Percentiles rank a stretch among this genome's conserved stretches.
phyloP scores from a whole-genome alignment of 1,140 invertebrate species.

The Drosophila sechellia region DNA sequence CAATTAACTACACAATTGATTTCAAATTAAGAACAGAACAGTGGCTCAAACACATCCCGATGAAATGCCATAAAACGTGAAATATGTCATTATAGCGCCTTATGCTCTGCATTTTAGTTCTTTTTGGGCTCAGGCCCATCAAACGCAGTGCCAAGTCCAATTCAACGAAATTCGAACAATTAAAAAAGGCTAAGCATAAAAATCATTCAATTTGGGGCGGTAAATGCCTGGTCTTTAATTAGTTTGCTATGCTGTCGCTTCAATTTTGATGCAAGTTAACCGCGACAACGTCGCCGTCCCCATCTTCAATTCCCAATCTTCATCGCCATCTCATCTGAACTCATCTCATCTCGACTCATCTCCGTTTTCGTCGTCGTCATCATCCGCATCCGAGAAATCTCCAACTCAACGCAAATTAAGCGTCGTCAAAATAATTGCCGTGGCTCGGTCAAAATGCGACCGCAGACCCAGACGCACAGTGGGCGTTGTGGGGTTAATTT shows the following conservation, averaged over 20 bases:
- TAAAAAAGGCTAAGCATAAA: slow-evolving; percentile 82
- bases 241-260: slow-evolving; percentile 77
- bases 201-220: slow-evolving; percentile 69
- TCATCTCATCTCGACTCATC: not conserved
- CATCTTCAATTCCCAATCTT: slow-evolving; percentile 14
- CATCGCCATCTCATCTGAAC: slow-evolving; percentile 23
- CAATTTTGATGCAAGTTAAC: slow-evolving; percentile 65
- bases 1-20: slow-evolving; percentile 73
- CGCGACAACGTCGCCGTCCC: slow-evolving; percentile 30
- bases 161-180: slow-evolving; percentile 51
- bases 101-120: slow-evolving; percentile 60
- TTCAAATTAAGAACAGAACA: slow-evolving; percentile 51
- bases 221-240: slow-evolving; percentile 67
- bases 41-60: slow-evolving; percentile 11
- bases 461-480: slow-evolving; percentile 45
- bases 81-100: slow-evolving; percentile 58
- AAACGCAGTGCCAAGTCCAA: slow-evolving; percentile 38
- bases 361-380: slow-evolving; percentile 40
- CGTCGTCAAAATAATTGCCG: slow-evolving; percentile 81
- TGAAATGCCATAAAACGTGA: slow-evolving; percentile 20
- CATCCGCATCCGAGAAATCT: slow-evolving; percentile 64
- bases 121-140: slow-evolving; percentile 51
- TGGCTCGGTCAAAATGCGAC: slow-evolving; percentile 64
- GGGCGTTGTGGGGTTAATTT: slow-evolving; percentile 30
- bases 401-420: slow-evolving; percentile 78